Conservation (phyloP, 2,888 invertebrate genomes). For the Archips xylosteana region DNA sequence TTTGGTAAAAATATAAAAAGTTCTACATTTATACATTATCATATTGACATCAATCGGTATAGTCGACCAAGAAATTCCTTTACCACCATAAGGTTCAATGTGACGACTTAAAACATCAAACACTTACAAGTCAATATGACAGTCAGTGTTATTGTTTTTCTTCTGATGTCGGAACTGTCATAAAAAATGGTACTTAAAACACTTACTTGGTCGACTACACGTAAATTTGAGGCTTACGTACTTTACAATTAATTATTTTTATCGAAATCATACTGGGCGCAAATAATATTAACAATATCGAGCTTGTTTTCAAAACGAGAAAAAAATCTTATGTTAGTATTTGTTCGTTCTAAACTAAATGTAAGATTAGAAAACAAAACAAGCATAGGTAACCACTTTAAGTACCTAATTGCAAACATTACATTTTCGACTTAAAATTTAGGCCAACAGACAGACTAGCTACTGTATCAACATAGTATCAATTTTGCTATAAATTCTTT, state of each 20-base stretch:
- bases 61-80: too few relatives aligned
- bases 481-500: conserved; percentile 5
- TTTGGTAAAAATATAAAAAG: conserved; percentile 40
- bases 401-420: conserved; percentile 14
- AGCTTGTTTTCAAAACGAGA: not conserved
- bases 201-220: not conserved
- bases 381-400: conserved; percentile 3
- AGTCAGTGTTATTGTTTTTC: too few relatives aligned
- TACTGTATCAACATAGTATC: not conserved
- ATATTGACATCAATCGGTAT: conserved; percentile 38
- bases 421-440: conserved; percentile 6
- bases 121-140: too few relatives aligned
- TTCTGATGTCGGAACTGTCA: too few relatives aligned
- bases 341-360: conserved; percentile 10
- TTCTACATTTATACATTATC: conserved; percentile 39
- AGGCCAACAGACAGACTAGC: conserved; percentile 22
- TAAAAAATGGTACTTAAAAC: too few relatives aligned
- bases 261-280: conserved; percentile 18
- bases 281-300: conserved; percentile 19
- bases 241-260: not conserved
- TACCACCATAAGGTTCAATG: too few relatives aligned
- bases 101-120: too few relatives aligned
- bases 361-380: not conserved
- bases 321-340: not conserved
- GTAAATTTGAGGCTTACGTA: conserved; percentile 8